These are phyloP conservation scores for Augochlora pura DNA, from an alignment of 1,140 invertebrate genomes.

Conservation along the genomic window DNA sequence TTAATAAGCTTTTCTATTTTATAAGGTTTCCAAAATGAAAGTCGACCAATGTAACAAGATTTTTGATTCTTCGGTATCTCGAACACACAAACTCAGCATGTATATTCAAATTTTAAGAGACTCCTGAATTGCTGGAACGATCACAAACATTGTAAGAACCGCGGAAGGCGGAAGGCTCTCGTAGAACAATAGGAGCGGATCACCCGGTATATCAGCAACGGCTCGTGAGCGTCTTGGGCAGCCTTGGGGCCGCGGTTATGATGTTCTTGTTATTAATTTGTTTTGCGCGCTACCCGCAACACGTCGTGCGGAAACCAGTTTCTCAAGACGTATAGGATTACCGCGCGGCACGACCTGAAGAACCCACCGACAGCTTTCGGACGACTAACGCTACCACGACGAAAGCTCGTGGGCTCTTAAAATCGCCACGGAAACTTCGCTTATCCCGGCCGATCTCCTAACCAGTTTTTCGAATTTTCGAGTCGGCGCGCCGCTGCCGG, in stretches of 20 bases:
- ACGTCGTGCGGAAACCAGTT: conserved; percentile 68
- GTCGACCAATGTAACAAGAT: too few species aligned
- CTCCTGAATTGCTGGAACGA: too few species aligned
- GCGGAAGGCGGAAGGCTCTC: conserved; percentile 22
- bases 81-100: too few species aligned
- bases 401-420: conserved; percentile 51
- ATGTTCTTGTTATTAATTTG: conserved; percentile 72
- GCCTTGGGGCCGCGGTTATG: conserved; percentile 66
- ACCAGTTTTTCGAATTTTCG: conserved; percentile 58
- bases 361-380: conserved; percentile 64
- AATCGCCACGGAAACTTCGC: conserved; percentile 34
- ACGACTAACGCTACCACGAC: conserved; percentile 58
- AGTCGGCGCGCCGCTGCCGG: neutral
- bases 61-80: too few species aligned
- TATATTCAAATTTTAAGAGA: too few species aligned
- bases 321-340: conserved; percentile 69
- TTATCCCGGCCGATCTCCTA: conserved; percentile 53
- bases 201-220: conserved; percentile 63
- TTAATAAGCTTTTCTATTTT: too few species aligned
- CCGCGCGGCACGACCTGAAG: conserved; percentile 54
- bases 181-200: conserved; percentile 51
- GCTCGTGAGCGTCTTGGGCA: conserved; percentile 58
- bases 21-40: too few species aligned
- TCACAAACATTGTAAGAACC: too few species aligned
- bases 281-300: conserved; percentile 69